A percentile compares a stretch with the other conserved stretches of the same genome.
Conservation (phyloP, 2,113 vertebrate species). For the Diphyllodes magnificus region DNA sequence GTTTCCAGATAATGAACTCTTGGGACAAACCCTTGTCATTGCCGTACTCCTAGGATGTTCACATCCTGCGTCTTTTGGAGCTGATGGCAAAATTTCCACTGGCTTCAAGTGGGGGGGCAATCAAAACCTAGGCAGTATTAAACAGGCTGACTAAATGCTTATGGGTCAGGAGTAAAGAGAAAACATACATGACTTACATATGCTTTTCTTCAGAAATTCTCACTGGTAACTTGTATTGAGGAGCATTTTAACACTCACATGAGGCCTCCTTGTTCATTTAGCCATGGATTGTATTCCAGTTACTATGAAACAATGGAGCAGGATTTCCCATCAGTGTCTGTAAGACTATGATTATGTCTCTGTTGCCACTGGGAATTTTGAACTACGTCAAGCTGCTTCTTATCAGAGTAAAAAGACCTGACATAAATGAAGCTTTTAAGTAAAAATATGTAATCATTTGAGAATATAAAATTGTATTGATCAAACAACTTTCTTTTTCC, state of each 20-base stretch:
- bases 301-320: neutral
- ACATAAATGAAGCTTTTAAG: neutral
- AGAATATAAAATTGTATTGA: neutral
- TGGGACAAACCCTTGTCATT: neutral
- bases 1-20: neutral
- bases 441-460: slow-evolving; percentile 25
- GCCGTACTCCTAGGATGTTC: neutral
- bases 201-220: slow-evolving; percentile 33
- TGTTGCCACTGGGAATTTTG: neutral
- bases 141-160: slow-evolving; percentile 2
- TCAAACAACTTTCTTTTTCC: neutral
- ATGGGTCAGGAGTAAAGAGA: neutral
- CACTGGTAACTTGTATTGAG: neutral
- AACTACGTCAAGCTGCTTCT: neutral
- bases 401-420: slow-evolving; percentile 32
- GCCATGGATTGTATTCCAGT: neutral
- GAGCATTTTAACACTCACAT: neutral
- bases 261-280: slow-evolving; percentile 1
- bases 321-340: neutral
- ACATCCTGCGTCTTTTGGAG: neutral
- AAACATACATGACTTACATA: neutral
- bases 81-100: neutral
- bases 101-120: neutral
- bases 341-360: neutral
- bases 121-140: neutral